These are phyloP conservation scores for Orientallactaga sibirica DNA, from an alignment of 2,797 vertebrate genomes.

Conservation along the genomic window DNA sequence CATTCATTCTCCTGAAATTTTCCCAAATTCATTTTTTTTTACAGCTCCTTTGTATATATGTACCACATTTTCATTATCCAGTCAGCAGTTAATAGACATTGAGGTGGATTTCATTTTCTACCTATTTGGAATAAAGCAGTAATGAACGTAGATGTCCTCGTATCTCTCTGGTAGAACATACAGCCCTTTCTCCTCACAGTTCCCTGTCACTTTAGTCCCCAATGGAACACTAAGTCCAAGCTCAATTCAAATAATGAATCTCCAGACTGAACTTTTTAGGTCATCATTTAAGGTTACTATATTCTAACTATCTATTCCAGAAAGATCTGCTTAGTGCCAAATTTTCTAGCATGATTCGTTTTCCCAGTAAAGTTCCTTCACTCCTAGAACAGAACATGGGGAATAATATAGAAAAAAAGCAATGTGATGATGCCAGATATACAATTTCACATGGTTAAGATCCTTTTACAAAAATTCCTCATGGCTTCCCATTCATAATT, in stretches of 20 bases:
- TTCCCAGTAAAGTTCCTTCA: not conserved
- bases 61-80: too few species aligned
- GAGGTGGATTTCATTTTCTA: too few species aligned
- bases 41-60: too few species aligned
- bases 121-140: too few species aligned
- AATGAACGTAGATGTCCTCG: too few species aligned
- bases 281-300: not conserved
- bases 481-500: not conserved
- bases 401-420: not conserved
- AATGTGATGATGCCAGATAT: not conserved
- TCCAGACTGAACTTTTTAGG: constrained; percentile 35
- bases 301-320: not conserved
- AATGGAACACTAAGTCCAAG: constrained; percentile 11
- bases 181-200: too few species aligned
- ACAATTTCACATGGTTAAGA: constrained; percentile 32
- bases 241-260: constrained; percentile 16
- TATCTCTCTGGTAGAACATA: too few species aligned
- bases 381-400: not conserved
- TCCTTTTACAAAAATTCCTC: not conserved
- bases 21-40: too few species aligned
- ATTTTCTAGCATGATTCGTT: not conserved
- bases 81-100: too few species aligned
- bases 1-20: too few species aligned
- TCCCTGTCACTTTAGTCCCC: too few species aligned
- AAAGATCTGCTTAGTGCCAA: not conserved